Conservation (phyloP, 2,888 invertebrate species). For the Smittia sp. region DNA sequence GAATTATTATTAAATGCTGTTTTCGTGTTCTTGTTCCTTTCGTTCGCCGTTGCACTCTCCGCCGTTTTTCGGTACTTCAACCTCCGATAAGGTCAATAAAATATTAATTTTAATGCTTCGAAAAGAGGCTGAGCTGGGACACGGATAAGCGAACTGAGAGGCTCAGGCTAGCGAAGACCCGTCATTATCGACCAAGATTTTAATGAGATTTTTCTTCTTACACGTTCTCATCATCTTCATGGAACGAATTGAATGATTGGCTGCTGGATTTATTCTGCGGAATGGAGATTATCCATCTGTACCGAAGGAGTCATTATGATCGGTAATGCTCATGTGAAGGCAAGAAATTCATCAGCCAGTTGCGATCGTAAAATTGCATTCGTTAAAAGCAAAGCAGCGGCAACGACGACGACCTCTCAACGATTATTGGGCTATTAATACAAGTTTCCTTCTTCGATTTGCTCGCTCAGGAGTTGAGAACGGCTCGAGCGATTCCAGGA, state of each 20-base stretch:
- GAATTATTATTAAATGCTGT: constrained; percentile 1
- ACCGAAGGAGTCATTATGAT: constrained; percentile 3
- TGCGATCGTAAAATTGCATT: too few species aligned
- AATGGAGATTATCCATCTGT: background rate
- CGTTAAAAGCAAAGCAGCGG: too few species aligned
- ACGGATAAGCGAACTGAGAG: background rate
- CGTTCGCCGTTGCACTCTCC: background rate
- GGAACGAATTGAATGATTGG: constrained; percentile 12
- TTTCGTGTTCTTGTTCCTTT: background rate
- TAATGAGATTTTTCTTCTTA: constrained; percentile 35
- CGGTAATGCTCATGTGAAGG: background rate
- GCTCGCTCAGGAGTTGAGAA: background rate
- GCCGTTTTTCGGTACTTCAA: constrained; percentile 10
- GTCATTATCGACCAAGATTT: constrained; percentile 29
- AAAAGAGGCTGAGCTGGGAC: background rate
- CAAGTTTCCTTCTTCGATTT: background rate
- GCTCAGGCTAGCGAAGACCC: constrained; percentile 11
- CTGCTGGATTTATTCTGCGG: background rate
- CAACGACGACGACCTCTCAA: background rate
- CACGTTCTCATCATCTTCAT: background rate
- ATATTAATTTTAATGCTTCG: constrained; percentile 19
- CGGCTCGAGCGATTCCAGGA: too few species aligned
- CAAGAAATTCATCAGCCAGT: background rate
- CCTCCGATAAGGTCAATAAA: constrained; percentile 38
- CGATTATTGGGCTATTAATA: constrained; percentile 2